Evolutionary conservation across 2,888 invertebrate species (phyloP), one percentile per base, ranked within the genome.

Genomic region (Drosophila multiciliata): DNA sequence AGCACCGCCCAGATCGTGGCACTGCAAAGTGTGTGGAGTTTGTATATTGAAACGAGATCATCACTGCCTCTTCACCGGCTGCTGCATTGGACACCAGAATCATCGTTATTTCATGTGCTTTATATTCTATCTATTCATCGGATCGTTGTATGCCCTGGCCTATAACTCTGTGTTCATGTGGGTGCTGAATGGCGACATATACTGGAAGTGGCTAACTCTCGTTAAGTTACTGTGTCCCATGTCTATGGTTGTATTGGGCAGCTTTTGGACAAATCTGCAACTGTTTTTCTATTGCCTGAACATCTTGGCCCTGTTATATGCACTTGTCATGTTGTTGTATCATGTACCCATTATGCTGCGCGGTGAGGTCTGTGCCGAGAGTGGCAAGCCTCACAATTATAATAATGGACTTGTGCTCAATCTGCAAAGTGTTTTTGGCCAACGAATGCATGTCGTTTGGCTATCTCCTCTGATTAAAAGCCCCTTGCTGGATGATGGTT

Each of bases 31-130:
- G 11, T 99, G 99, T 92, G 94, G 96, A 78, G 94, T 95, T 17
- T 99, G 99, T 92, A 95, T 99, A 62, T 38, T 93, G 62, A 97
- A 97, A 93, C 94, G 98, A 75, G 98, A 98, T 92, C 98, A 97
- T 93, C 97, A 97, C 91, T 97, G 98, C 91, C 95, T 96, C 80
- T 99, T 98, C 92, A 96, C 97, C 42, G 97, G 97, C 32, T 96
- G 96, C 89, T 98, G 98, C 92, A 94, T 98, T 53, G 98, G 98
- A 1, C 96, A 97, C 91, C 94, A 94, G 73, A 98, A 98, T 93
- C 96, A 97, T 83, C 95, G 98, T 90, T 98, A 96, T 92, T 98
- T 98, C 89, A 93, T 97, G 62, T 94, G 96, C 91, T 96, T 98
- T 91, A 94, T 97, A 0, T 92, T 96, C 49, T 96, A 97, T 90